Base-by-base conservation (phyloP, 2,888 invertebrate genomes). In the Syrphus vitripennis region DNA sequence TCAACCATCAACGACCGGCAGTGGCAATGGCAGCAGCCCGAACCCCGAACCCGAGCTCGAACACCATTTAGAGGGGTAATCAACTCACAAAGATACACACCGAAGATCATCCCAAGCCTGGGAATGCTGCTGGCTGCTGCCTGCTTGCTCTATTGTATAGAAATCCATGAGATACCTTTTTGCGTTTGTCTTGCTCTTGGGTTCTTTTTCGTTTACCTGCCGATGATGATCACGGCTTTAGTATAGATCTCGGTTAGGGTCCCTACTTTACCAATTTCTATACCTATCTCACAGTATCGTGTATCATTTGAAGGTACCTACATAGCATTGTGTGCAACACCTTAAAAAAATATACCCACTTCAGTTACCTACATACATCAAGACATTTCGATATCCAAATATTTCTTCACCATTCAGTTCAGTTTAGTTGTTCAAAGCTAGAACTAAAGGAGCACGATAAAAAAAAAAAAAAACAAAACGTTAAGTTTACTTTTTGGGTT, bases 11-110 rank as follows among this genome's bases (percentile, higher is more conserved):
- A 50, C 50, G n/a, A n/a, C n/a, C n/a, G n/a, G 29, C 29, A 5
- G 6, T 6, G 29, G 29, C 29, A 75, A 65, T 80, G 63, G 76
- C 84, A 78, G 78, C 67, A 76, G 45, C 57, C 61, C 21, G 55
- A 70, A 55, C 57, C 55, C 40, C 9, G 31, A 31, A 31, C 31
- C 31, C 31, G 14, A 42, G 16, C 6, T 16, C 31, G 55, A 57
- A 34, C 82, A 74, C 53, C 71, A 81, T 84, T 74, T 79, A 86
- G 81, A 86, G 76, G 72, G 82, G 86, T 86, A 86, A 86, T 86
- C 86, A 86, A 77, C 65, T 84, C 21, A n/a, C 21, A 74, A 77
- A 86, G 84, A 82, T 37, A 81, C 78, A 81, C 78, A 74, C 72
- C 57, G 48, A 82, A 86, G 82, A 86, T 82, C 86, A 86, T 86